phyloP scores from a whole-genome alignment of 2,888 invertebrate genomes.

The Cosmia pyralina region DNA sequence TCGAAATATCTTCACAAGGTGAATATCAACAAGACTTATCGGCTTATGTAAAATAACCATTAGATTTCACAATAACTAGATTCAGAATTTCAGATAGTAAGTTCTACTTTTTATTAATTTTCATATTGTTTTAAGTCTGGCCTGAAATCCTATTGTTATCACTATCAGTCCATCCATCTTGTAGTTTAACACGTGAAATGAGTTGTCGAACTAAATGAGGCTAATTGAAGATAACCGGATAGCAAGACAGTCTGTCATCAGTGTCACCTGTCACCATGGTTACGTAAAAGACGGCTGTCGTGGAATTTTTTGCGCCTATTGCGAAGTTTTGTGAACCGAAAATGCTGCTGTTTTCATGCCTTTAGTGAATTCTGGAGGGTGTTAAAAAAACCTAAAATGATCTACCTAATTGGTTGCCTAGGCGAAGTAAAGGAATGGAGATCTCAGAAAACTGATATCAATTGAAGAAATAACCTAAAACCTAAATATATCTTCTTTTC shows the following conservation, averaged over 20 bases:
- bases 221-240: conserved; percentile 27
- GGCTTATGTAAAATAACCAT: conserved; percentile 39
- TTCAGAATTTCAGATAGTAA: neutral
- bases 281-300: conserved; percentile 18
- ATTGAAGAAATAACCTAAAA: neutral
- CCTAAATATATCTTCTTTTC: too few relatives aligned
- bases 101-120: conserved; percentile 7
- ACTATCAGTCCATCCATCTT: conserved; percentile 42
- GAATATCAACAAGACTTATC: conserved; percentile 27
- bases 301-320: conserved; percentile 28
- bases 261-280: conserved; percentile 38
- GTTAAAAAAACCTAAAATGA: neutral
- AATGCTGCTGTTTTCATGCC: neutral
- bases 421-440: neutral
- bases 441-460: neutral
- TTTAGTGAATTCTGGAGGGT: neutral
- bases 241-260: conserved; percentile 19
- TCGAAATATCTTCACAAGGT: conserved; percentile 24
- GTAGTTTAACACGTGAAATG: conserved; percentile 17
- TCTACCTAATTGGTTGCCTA: neutral
- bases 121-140: neutral
- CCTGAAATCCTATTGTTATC: conserved; percentile 31
- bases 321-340: neutral
- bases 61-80: conserved; percentile 28
- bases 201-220: conserved; percentile 37